Percentiles rank a stretch among this genome's conserved stretches.
phyloP scores from a whole-genome alignment of 2,113 vertebrate species.

The Phainopepla nitens region DNA sequence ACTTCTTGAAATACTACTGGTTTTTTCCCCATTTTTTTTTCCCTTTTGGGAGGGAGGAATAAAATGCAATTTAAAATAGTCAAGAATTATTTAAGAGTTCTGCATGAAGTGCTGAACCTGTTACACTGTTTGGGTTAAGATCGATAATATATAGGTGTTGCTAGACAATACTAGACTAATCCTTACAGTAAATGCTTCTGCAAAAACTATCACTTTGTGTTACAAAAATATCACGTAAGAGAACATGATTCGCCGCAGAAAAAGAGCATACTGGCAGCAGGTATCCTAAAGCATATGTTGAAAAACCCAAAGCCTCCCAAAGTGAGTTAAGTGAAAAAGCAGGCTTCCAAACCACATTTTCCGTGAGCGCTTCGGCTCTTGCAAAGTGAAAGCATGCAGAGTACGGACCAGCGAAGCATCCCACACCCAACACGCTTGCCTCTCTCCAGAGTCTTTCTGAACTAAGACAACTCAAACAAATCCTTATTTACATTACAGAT shows the following conservation, averaged over 20 bases:
- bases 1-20: neutral
- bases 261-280: neutral
- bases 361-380: rapidly evolving
- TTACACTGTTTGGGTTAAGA: neutral
- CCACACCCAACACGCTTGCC: neutral
- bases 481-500: slow-evolving; percentile 43
- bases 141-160: neutral
- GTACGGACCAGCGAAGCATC: neutral
- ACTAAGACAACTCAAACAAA: slow-evolving; percentile 21
- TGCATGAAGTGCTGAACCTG: neutral
- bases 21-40: neutral
- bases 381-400: neutral
- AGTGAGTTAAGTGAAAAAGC: neutral
- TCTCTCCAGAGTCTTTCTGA: neutral
- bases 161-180: neutral
- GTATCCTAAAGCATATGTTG: neutral
- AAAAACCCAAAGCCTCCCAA: neutral
- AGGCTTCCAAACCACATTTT: neutral
- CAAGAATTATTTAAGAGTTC: neutral
- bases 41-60: neutral
- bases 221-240: neutral
- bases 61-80: neutral
- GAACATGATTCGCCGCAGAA: neutral
- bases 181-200: neutral
- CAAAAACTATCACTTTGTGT: neutral